Evolutionary conservation across 2,113 vertebrate genomes (phyloP).

Genomic region (Xiphorhynchus elegans): DNA sequence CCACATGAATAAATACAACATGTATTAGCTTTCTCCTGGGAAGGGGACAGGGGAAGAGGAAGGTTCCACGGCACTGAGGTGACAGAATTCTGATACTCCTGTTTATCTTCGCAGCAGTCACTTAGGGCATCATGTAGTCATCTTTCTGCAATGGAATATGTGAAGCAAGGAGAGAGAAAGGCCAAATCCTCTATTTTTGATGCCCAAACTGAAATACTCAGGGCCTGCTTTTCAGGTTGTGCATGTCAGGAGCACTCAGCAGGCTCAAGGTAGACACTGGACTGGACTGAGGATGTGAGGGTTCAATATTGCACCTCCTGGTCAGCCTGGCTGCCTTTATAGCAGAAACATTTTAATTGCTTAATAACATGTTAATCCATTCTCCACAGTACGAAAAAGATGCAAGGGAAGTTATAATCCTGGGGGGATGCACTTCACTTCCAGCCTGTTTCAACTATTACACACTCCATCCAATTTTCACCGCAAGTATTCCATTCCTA

Average conservation of each 20-base stretch:
- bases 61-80: neutral
- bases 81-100: neutral
- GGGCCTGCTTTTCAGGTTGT: neutral
- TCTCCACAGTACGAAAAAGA: neutral
- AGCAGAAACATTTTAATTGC: neutral
- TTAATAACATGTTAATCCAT: neutral
- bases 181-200: neutral
- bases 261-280: neutral
- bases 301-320: neutral
- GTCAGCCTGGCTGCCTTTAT: neutral
- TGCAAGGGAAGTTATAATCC: neutral
- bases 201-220: neutral
- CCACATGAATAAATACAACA: neutral
- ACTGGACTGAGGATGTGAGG: neutral
- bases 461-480: neutral
- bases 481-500: neutral
- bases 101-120: neutral
- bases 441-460: neutral
- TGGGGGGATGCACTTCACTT: neutral
- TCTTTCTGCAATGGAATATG: neutral
- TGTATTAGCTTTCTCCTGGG: neutral
- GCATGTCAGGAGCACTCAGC: neutral
- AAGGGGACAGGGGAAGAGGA: neutral
- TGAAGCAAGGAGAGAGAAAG: neutral
- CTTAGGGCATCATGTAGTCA: rapidly evolving